Evolutionary conservation across 2,113 vertebrate genomes (phyloP), one percentile per base, ranked within the genome.

Genomic region (Pyrgilauda ruficollis): DNA sequence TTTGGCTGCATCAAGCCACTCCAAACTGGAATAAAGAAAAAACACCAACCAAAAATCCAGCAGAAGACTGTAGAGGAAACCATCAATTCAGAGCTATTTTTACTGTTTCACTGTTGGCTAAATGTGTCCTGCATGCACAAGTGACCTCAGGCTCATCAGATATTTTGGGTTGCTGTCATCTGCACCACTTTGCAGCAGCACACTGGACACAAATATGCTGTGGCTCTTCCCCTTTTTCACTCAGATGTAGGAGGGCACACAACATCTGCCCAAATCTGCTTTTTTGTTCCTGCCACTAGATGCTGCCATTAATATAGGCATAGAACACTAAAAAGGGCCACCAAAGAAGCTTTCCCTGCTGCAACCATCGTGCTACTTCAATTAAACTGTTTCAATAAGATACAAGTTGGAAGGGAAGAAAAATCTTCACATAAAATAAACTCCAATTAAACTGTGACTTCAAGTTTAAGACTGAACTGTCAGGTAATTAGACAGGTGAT

Each of bases 361-460:
- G 39, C 9, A 58, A 39, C 31, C 41, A 63, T 41, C 2, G 27
- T 1, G 3, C 35, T 49, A 24, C 31, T 64, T 56, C 67, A 95
- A 58, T 78, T 78, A 67, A 82, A 84, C 24, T 76, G 21, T 62
- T 78, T 76, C 77, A 84, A 11, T 69, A 61, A 50, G 55, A 53
- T 17, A 69, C 8, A 50, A 33, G 74, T 79, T 64, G 84, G 61
- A 88, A 85, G 22, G 47, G 14, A 20, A 76, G 66, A 90, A 68
- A 80, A 90, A 56, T 53, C 37, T 64, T 78, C 69, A 74, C 44
- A 63, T 66, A 84, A 68, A 77, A 88, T 26, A 84, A 84, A 95
- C 59, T 44, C 81, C 96, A 96, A 96, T 96, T 97, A 96, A 96
- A 91, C 50, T n/a, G 52, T 5, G 53, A 68, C 90, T 92, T 94